Base-by-base conservation (phyloP, 2,888 invertebrate species). In the Hipparchia semele region DNA sequence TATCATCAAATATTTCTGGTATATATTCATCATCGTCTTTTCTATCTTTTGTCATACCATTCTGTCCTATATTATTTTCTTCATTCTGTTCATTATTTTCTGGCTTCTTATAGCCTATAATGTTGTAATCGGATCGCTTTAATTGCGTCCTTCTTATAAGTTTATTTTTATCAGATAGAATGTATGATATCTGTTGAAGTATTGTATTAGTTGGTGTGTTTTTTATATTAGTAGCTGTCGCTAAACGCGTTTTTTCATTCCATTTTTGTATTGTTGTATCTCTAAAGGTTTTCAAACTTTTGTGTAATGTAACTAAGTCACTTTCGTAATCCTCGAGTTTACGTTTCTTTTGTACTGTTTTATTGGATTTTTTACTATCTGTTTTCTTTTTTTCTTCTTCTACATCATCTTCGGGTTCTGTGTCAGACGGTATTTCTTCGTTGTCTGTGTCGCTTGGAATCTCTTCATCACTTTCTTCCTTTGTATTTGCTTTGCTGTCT, bases 1-100 rank as follows among this genome's bases (percentile, higher is more conserved):
- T 97, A 84, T 99, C 99, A 87, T 99, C 99, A 91, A 98, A 99
- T 82, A 99, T 97, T 90, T 99, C 97, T 0, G 94, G 83, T 82
- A 97, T 96, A 77, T 96, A 95, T 79, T 96, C 96, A 79, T 95
- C 95, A 73, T 90, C 84, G 68, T 93, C 90, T 78, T 89, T 89
- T n/a, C 90, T 83, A 68, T 86, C 84, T 78, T 79, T 87, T 23
- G 77, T 88, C 7, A 78, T 45, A 64, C 86, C 80, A 76, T 84
- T 83, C 56, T 78, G 73, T 67, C 81, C 82, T 58, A 58, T 23
- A 58, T 56, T 60, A 56, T 56, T 56, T 53, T 39, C 53, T 87
- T 85, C 82, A 76, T 83, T 82, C 56, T 79, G 71, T 64, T 82
- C 83, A 62, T 78, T 78, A 71, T 79, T 80, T 59, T 83, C 84